phyloP scores from a whole-genome alignment of 2,888 invertebrate genomes.

The Ceriagrion tenellum region DNA sequence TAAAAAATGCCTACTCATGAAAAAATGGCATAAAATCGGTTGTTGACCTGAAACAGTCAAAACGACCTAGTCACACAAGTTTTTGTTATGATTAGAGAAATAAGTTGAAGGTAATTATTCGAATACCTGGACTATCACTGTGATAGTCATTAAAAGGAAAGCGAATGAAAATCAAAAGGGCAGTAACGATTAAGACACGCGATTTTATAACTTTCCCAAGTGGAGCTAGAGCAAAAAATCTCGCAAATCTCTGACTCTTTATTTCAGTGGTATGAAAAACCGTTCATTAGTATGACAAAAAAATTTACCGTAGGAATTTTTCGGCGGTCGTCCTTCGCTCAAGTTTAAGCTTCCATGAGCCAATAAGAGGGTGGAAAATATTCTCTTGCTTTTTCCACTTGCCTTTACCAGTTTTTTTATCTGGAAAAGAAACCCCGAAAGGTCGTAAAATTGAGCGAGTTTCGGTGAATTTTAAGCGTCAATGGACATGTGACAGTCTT shows the following conservation, averaged over 20 bases:
- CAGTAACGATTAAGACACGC: background rate
- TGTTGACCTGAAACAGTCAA: background rate
- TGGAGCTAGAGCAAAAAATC: background rate
- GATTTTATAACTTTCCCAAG: background rate
- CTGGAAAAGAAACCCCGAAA: background rate
- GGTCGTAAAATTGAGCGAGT: background rate
- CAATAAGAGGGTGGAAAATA: background rate
- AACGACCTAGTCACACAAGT: background rate
- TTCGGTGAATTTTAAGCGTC: background rate
- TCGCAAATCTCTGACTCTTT: background rate
- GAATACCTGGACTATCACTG: background rate
- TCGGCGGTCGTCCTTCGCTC: background rate
- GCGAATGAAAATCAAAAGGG: background rate
- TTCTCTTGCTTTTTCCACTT: background rate
- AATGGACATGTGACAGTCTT: background rate
- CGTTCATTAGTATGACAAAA: background rate
- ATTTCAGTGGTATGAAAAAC: background rate
- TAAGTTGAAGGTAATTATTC: background rate
- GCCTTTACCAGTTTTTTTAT: background rate
- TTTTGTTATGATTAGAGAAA: background rate
- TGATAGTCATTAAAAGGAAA: background rate
- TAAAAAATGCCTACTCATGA: too few relatives aligned
- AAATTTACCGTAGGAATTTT: background rate
- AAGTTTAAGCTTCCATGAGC: background rate
- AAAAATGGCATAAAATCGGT: background rate